Evolutionary conservation across 64 coral and sea anemone genomes (phyloP).

Genomic region (Stichodactyla helianthus): DNA sequence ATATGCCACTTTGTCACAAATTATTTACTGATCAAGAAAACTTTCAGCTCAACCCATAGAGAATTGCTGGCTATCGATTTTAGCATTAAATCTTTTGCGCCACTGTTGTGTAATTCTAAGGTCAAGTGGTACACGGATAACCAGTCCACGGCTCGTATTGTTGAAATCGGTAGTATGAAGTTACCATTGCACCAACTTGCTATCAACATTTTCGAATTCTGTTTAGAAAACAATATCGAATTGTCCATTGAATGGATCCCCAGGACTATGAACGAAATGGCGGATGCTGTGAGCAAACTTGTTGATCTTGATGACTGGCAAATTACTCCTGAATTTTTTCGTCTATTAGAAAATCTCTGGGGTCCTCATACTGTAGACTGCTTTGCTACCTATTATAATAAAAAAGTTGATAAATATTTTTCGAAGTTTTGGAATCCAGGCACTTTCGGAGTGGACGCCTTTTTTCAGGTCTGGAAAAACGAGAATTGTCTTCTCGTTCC

Average conservation of each 20-base stretch:
- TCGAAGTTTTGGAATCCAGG: slow-evolving; percentile 40
- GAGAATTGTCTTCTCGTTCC: slow-evolving; percentile 49
- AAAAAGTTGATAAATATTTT: slow-evolving; percentile 35
- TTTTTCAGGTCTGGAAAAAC: slow-evolving; percentile 16
- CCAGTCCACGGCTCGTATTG: slow-evolving; percentile 20
- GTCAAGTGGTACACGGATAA: slow-evolving; percentile 29
- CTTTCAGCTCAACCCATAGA: too few relatives aligned
- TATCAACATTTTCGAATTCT: not conserved
- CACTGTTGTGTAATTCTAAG: too few relatives aligned
- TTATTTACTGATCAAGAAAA: too few relatives aligned
- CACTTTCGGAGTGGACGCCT: slow-evolving; percentile 28
- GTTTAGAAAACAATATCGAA: slow-evolving; percentile 26
- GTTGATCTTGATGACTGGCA: slow-evolving; percentile 51
- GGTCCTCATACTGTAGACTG: slow-evolving; percentile 41
- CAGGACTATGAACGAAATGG: slow-evolving; percentile 32
- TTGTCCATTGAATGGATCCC: slow-evolving; percentile 45
- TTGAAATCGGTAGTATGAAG: slow-evolving; percentile 35
- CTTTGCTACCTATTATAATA: slow-evolving; percentile 58
- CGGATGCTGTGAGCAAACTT: slow-evolving; percentile 40
- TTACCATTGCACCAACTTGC: slow-evolving; percentile 12
- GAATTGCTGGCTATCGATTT: too few relatives aligned
- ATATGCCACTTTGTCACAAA: too few relatives aligned
- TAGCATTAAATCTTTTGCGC: slow-evolving; percentile 1
- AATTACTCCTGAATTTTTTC: slow-evolving; percentile 35
- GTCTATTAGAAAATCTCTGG: slow-evolving; percentile 19